Conservation (phyloP, 92 coral and sea anemone species). For the Heteractis magnifica region DNA sequence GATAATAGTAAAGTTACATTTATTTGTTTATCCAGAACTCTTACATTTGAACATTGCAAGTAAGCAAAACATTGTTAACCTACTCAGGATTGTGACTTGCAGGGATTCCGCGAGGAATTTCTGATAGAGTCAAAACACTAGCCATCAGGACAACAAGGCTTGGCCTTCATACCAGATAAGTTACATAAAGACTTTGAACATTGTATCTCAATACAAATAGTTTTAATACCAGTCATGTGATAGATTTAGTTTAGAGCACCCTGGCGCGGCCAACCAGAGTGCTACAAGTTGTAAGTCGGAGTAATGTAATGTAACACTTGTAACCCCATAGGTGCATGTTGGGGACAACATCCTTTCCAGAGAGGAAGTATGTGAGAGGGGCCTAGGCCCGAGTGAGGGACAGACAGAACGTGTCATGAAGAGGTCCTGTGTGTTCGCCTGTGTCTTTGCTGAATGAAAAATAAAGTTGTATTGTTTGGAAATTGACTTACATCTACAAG, state of each 20-base stretch:
- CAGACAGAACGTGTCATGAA: no score
- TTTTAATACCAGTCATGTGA: no score
- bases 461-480: no score
- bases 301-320: background rate
- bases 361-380: background rate
- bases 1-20: no score
- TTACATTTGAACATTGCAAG: no score
- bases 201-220: background rate
- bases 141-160: background rate
- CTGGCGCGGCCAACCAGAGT: background rate
- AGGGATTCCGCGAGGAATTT: background rate
- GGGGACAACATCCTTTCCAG: background rate
- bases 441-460: no score
- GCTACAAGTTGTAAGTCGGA: background rate
- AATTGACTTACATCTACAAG: no score
- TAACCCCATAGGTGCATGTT: background rate
- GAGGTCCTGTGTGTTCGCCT: no score
- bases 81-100: background rate
- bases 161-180: background rate
- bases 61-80: background rate
- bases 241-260: background rate
- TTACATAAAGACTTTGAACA: background rate
- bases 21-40: background rate
- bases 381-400: no score
- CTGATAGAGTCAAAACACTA: background rate